Evolutionary conservation across 2,113 vertebrate species (phyloP).

Genomic region (Amphiprion ocellaris): DNA sequence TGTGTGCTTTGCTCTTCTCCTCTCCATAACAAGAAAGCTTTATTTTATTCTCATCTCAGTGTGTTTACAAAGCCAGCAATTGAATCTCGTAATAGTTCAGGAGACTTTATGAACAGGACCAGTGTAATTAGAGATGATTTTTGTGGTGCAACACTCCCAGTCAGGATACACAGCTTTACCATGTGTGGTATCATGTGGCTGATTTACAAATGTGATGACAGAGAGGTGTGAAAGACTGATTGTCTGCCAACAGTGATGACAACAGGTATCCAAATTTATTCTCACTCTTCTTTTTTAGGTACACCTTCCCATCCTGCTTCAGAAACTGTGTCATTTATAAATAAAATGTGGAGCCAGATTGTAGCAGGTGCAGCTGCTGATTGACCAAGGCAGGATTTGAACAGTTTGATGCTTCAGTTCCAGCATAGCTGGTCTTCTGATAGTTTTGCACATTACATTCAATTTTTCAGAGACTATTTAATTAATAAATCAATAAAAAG

Average conservation of each 20-base stretch:
- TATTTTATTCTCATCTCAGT: conserved; percentile 32
- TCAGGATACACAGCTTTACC: conserved; percentile 2
- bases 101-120: background rate
- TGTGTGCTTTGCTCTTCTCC: conserved; percentile 41
- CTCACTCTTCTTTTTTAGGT: conserved; percentile 30
- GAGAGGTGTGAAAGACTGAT: conserved; percentile 43
- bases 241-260: conserved; percentile 47
- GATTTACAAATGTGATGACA: conserved; percentile 43
- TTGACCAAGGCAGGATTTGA: background rate
- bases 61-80: background rate
- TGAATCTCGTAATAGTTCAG: background rate
- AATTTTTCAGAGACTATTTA: background rate
- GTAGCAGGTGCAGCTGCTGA: conserved; percentile 7
- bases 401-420: background rate
- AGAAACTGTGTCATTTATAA: conserved; percentile 55
- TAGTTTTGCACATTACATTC: conserved; percentile 9
- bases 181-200: conserved; percentile 21
- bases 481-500: background rate
- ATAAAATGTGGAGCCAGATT: conserved; percentile 29
- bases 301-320: conserved; percentile 5
- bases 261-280: conserved; percentile 49
- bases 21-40: conserved; percentile 20
- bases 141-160: conserved; percentile 2
- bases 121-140: conserved; percentile 5
- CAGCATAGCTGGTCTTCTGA: background rate